These are phyloP conservation scores for Hycleus cichorii DNA, from an alignment of 1,140 invertebrate genomes.

Conservation along the genomic window DNA sequence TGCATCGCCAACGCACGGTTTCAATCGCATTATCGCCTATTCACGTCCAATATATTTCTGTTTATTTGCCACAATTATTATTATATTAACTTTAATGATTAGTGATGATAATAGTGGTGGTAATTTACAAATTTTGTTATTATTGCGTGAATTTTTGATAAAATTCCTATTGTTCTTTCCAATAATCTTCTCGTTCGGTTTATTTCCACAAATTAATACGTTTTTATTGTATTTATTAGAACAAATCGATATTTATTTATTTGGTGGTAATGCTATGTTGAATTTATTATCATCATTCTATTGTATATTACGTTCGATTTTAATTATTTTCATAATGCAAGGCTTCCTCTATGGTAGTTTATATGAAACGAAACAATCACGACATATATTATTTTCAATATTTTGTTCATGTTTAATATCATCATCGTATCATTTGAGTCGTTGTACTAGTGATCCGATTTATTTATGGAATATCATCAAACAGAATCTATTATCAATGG, in stretches of 20 bases:
- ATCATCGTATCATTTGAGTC: constrained; percentile 85
- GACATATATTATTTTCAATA: constrained; percentile 92
- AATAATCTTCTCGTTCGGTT: constrained; percentile 84
- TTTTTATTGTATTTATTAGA: constrained; percentile 92
- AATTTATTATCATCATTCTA: constrained; percentile 81
- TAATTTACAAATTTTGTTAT: constrained; percentile 61
- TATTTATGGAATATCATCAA: constrained; percentile 84
- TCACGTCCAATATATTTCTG: constrained; percentile 94
- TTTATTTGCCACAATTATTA: constrained; percentile 60
- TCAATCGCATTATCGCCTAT: constrained; percentile 92
- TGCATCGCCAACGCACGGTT: constrained; percentile 95
- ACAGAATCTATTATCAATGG: constrained; percentile 62
- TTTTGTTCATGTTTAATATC: constrained; percentile 86
- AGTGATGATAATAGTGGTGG: constrained; percentile 52
- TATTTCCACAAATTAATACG: constrained; percentile 96
- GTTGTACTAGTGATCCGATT: constrained; percentile 83
- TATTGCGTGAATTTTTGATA: constrained; percentile 64
- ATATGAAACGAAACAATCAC: constrained; percentile 71
- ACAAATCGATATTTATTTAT: constrained; percentile 94
- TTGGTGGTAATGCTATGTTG: constrained; percentile 93
- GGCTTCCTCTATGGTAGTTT: constrained; percentile 83
- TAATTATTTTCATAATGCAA: constrained; percentile 75
- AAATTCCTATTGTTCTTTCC: constrained; percentile 87
- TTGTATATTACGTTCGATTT: constrained; percentile 70
- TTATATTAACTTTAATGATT: constrained; percentile 45